Percentiles rank a stretch among this genome's conserved stretches.
Evolutionary conservation across 2,797 vertebrate species (phyloP).

Genomic region (Pitangus sulphuratus): DNA sequence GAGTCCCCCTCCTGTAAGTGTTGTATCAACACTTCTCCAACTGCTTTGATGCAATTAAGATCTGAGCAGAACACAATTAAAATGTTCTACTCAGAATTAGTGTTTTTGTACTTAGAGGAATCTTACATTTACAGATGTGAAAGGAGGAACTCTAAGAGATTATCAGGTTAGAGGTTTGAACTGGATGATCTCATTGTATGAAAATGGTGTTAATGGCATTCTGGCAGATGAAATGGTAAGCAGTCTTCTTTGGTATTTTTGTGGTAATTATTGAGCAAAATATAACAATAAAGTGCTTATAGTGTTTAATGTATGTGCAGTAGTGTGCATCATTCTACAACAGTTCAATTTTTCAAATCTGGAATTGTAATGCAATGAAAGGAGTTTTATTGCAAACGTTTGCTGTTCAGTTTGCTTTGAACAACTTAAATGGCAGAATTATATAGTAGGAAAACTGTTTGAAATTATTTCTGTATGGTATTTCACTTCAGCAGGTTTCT

Average conservation of each 20-base stretch:
- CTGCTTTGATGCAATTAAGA: neutral
- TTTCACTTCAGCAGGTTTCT: constrained; percentile 29
- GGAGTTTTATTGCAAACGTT: neutral
- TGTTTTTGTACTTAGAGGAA: constrained; percentile 29
- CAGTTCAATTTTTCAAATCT: neutral
- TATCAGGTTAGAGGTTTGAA: constrained; percentile 89
- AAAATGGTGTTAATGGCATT: constrained; percentile 91
- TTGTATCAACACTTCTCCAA: neutral
- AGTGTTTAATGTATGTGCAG: neutral
- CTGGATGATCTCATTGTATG: constrained; percentile 91
- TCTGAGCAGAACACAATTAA: neutral
- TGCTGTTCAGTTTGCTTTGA: neutral
- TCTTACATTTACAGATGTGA: constrained; percentile 82
- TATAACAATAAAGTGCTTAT: neutral
- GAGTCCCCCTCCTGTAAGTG: constrained; percentile 88
- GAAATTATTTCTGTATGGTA: neutral
- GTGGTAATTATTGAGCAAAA: neutral
- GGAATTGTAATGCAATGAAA: neutral
- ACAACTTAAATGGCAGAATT: neutral
- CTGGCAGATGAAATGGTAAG: constrained; percentile 92
- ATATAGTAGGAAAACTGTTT: neutral
- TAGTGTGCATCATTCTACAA: neutral
- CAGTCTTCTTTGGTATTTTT: neutral
- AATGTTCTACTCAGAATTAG: neutral
- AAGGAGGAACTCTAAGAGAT: constrained; percentile 86